Conservation (phyloP, 2,797 vertebrate species). For the Siniperca obscura region DNA sequence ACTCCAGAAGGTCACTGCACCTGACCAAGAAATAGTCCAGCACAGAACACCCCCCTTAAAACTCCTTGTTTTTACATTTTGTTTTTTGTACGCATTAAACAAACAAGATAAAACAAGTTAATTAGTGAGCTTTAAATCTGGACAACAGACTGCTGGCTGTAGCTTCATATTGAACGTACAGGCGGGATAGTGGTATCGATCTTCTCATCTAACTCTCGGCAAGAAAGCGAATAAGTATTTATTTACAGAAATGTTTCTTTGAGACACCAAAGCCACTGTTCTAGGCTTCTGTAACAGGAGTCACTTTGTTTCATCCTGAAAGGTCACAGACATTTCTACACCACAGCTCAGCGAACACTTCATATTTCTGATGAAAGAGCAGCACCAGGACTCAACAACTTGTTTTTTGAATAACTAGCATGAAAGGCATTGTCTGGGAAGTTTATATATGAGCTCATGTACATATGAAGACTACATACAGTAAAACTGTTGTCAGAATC, state of each 20-base stretch:
- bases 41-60: too few species aligned
- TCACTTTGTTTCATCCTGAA: slow-evolving; percentile 10
- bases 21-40: too few species aligned
- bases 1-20: too few species aligned
- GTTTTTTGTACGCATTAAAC: too few species aligned
- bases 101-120: too few species aligned
- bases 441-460: neutral
- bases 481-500: slow-evolving; percentile 27
- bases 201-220: neutral
- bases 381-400: neutral
- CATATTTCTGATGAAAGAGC: slow-evolving; percentile 10
- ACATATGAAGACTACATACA: slow-evolving; percentile 7
- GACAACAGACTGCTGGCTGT: neutral
- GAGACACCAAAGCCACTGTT: neutral
- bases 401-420: neutral
- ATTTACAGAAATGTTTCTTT: neutral
- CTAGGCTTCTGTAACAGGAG: neutral
- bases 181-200: neutral
- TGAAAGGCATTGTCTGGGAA: neutral
- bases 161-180: neutral
- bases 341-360: neutral
- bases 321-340: neutral
- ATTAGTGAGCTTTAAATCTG: too few species aligned
- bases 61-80: too few species aligned
- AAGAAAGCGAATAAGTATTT: neutral